Evolutionary conservation across 2,888 invertebrate species (phyloP).

Genomic region (Sminthurides aquaticus): DNA sequence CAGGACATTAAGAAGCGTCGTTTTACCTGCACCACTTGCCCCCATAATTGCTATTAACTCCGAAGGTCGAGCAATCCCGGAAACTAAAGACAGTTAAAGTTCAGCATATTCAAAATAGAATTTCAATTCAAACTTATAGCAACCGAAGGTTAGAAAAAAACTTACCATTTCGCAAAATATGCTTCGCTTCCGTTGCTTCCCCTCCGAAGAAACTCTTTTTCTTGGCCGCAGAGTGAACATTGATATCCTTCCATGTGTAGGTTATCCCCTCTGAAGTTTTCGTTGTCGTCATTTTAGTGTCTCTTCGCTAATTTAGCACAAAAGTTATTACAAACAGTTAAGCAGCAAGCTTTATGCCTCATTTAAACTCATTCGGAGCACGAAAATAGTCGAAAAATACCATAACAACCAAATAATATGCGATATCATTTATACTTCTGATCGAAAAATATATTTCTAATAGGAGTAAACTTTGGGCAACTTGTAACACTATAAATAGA

Average conservation of each 20-base stretch:
- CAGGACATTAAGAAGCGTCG: slow-evolving; percentile 81
- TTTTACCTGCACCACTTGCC: slow-evolving; percentile 88
- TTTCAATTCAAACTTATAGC: not conserved
- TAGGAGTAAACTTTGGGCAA: too few relatives aligned
- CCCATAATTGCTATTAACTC: slow-evolving; percentile 82
- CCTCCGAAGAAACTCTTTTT: not conserved
- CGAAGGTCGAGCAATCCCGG: slow-evolving; percentile 74
- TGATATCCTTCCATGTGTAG: slow-evolving; percentile 35
- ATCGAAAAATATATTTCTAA: too few relatives aligned
- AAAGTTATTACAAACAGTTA: too few relatives aligned
- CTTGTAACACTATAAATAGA: too few relatives aligned
- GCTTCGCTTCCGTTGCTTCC: slow-evolving; percentile 20
- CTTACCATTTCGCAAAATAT: slow-evolving; percentile 33
- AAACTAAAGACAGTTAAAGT: slow-evolving; percentile 53
- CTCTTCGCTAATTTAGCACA: too few relatives aligned
- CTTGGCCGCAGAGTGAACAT: slow-evolving; percentile 19
- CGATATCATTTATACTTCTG: too few relatives aligned
- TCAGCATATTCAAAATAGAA: not conserved
- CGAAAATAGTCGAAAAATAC: too few relatives aligned
- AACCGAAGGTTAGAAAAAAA: not conserved
- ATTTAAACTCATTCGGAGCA: too few relatives aligned
- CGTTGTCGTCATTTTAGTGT: too few relatives aligned
- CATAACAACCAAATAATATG: too few relatives aligned
- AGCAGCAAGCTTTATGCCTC: too few relatives aligned
- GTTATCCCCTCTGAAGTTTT: slow-evolving; percentile 12